phyloP scores from a whole-genome alignment of 2,113 vertebrate species.

The Plotosus lineatus region DNA sequence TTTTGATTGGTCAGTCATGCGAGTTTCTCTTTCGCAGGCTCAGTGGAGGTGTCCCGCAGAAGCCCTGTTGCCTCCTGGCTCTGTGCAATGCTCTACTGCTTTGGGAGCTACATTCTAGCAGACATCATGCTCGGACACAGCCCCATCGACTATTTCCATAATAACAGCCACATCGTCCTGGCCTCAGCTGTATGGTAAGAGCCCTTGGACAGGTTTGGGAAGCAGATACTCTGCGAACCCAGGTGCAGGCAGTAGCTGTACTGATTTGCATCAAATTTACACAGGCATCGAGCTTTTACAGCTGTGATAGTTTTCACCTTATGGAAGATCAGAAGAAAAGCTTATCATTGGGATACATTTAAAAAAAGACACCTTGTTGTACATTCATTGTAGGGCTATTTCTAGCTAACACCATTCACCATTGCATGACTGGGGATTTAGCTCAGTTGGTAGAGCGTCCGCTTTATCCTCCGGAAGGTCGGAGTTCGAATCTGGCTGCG shows the following conservation, averaged over 20 bases:
- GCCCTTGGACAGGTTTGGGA: background rate
- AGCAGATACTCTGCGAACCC: background rate
- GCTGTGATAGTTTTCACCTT: background rate
- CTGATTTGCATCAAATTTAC: conserved; percentile 37
- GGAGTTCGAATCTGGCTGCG: no score
- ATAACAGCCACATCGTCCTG: conserved; percentile 91
- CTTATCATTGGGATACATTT: background rate
- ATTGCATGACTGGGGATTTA: no score
- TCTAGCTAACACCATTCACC: no score
- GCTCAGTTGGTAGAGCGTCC: no score
- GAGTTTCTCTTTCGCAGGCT: conserved; percentile 70
- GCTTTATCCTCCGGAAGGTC: no score
- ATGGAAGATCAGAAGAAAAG: background rate
- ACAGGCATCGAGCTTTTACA: background rate
- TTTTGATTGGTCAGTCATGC: background rate
- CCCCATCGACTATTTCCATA: conserved; percentile 86
- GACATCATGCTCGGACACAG: conserved; percentile 88
- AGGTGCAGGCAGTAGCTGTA: background rate
- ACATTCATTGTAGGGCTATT: background rate
- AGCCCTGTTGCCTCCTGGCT: conserved; percentile 95
- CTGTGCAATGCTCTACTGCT: conserved; percentile 97
- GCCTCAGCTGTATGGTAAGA: conserved; percentile 93
- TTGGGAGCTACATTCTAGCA: conserved; percentile 93
- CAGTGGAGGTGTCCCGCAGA: conserved; percentile 86
- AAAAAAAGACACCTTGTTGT: background rate